phyloP scores from a whole-genome alignment of 1,140 invertebrate species.

The Tetramorium alpestre region DNA sequence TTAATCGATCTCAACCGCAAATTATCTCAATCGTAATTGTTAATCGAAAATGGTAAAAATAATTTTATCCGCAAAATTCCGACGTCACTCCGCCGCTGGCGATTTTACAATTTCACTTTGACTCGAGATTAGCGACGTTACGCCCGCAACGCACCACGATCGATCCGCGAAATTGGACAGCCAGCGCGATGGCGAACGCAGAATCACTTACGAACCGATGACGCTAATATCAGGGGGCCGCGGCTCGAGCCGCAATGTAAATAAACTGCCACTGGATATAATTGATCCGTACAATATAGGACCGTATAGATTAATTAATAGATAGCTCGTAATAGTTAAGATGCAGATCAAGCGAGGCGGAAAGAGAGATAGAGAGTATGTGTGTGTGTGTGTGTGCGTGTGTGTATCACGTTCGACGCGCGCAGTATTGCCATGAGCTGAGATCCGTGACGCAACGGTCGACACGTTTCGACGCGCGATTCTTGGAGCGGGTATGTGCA shows the following conservation, averaged over 20 bases:
- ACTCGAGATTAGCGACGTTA: background rate
- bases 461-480: conserved; percentile 65
- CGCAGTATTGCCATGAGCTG: conserved; percentile 61
- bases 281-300: conserved; percentile 75
- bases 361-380: conserved; percentile 51
- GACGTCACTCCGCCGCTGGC: background rate
- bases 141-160: background rate
- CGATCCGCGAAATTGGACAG: background rate
- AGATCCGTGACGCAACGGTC: conserved; percentile 68
- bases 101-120: conserved; percentile 6
- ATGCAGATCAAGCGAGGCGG: conserved; percentile 62
- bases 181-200: background rate
- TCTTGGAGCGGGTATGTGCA: conserved; percentile 70
- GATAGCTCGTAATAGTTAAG: conserved; percentile 75
- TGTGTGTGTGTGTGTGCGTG: background rate
- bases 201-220: conserved; percentile 7
- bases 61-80: background rate
- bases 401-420: conserved; percentile 57
- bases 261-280: conserved; percentile 79
- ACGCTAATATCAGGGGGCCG: conserved; percentile 35
- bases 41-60: background rate
- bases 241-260: conserved; percentile 74
- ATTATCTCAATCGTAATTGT: background rate
- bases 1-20: background rate
- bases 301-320: conserved; percentile 76